Evolutionary conservation across 2,888 invertebrate genomes (phyloP).

Genomic region (Plebejus argus): DNA sequence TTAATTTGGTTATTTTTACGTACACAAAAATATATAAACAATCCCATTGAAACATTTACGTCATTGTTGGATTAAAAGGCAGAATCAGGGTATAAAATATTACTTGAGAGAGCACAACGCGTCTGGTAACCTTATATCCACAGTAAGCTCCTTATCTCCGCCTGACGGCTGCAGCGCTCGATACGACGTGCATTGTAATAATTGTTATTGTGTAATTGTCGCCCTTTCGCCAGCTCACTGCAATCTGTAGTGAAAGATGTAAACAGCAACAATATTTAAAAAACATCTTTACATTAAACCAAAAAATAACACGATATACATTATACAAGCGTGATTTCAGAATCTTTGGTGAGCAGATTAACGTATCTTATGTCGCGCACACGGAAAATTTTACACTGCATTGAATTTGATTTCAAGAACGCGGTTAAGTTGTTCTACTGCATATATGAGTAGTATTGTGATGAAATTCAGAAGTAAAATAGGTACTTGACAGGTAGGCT

Average conservation of each 20-base stretch:
- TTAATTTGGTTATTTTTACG: background rate
- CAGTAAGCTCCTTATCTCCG: slow-evolving; percentile 2
- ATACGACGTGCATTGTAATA: slow-evolving; percentile 4
- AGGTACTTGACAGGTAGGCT: background rate
- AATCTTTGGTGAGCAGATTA: background rate
- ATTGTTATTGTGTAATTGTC: slow-evolving; percentile 23
- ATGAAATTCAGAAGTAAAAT: background rate
- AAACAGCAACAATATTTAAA: background rate
- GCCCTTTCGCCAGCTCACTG: background rate
- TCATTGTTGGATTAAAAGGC: no score
- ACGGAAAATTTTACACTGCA: background rate
- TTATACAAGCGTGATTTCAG: background rate
- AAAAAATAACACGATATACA: background rate
- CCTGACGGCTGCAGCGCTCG: background rate
- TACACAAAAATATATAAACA: background rate
- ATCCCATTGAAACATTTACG: background rate
- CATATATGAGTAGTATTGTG: background rate
- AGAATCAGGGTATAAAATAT: background rate
- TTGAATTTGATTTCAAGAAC: background rate
- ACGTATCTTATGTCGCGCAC: background rate
- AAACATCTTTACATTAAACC: background rate
- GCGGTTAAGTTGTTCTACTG: background rate
- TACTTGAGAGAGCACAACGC: background rate
- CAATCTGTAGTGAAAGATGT: background rate
- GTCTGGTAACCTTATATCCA: slow-evolving; percentile 4